Conservation (phyloP, 2,888 invertebrate species). For the Aricia artaxerxes region DNA sequence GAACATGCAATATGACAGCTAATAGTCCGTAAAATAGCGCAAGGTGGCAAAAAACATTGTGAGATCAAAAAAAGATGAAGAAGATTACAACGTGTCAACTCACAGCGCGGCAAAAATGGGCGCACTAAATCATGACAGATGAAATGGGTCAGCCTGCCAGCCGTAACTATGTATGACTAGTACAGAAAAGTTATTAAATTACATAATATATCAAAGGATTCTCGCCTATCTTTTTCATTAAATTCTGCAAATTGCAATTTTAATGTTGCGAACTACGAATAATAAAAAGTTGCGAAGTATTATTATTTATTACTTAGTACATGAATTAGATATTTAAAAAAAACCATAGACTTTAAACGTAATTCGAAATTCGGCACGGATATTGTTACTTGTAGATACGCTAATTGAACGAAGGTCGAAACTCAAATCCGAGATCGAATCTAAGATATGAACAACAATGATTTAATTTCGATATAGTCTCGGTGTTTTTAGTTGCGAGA, state of each 20-base stretch:
- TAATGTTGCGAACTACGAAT: not conserved
- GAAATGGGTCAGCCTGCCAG: constrained; percentile 53
- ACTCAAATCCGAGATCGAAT: not conserved
- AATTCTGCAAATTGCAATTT: not conserved
- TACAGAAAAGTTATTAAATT: constrained; percentile 13
- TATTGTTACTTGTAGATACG: not conserved
- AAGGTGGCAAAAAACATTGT: not conserved
- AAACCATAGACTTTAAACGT: not conserved
- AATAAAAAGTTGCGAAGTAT: too few species aligned
- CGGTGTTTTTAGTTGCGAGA: constrained; percentile 32
- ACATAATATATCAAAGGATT: not conserved
- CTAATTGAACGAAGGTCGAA: constrained; percentile 16
- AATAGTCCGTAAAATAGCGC: constrained; percentile 68
- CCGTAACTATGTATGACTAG: constrained; percentile 1
- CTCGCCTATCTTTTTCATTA: not conserved
- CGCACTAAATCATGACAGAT: constrained; percentile 60
- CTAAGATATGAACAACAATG: constrained; percentile 8
- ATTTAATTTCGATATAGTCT: constrained; percentile 12
- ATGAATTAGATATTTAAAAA: not conserved
- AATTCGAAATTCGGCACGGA: not conserved
- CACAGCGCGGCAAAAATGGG: constrained; percentile 64
- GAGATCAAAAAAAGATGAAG: not conserved
- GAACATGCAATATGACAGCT: constrained; percentile 64
- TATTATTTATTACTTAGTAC: not conserved
- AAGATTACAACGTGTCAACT: constrained; percentile 66